Base-by-base conservation (phyloP, 2,113 vertebrate genomes). In the Rattus rattus region DNA sequence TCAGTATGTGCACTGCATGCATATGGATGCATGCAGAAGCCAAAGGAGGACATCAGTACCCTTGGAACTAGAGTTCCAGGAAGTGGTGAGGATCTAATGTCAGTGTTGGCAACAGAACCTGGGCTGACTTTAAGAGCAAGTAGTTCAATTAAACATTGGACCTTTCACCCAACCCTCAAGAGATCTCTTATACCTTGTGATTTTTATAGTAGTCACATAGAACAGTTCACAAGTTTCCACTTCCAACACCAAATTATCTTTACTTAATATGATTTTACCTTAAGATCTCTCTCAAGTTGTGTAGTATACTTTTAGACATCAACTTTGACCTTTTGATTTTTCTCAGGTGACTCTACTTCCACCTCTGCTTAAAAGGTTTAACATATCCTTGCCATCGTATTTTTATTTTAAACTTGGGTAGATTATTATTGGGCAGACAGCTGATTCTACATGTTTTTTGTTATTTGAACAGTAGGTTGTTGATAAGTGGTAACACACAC, bases 171-270 rank as follows among this genome's bases (percentile, higher is more conserved):
- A 79, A 63, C 22, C n/a, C 56, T 77, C 4, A 47, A 20, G 14
- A 5, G 22, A 88, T 56, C 88, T 86, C n/a, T 86, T 91, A 84
- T 39, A 76, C n/a, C 16, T 61, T 91, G 8, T 75, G 47, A 75
- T 95, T 93, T 43, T 75, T n/a, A 89, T 61, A 95, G 36, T 69
- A 54, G 56, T 33, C 26, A 8, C 47, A 33, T 12, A 86, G 22
- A 87, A 70, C 28, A 87, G 86, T 96, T 93, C 61, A 7, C 36
- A 94, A 59, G 13, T 33, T 90, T 92, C 79, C 30, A 6, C 28
- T 67, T 92, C 85, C 49, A 49, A 77, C 89, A 61, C 1, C 14
- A 80, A 61, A 69, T 26, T 79, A 14, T 67, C 39, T 77, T 65
- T 77, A 61, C 52, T 76, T 26, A 36, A 69, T 95, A 28, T 30